Base-by-base conservation (phyloP, 64 coral and sea anemone species). In the Stichodactyla mertensii region DNA sequence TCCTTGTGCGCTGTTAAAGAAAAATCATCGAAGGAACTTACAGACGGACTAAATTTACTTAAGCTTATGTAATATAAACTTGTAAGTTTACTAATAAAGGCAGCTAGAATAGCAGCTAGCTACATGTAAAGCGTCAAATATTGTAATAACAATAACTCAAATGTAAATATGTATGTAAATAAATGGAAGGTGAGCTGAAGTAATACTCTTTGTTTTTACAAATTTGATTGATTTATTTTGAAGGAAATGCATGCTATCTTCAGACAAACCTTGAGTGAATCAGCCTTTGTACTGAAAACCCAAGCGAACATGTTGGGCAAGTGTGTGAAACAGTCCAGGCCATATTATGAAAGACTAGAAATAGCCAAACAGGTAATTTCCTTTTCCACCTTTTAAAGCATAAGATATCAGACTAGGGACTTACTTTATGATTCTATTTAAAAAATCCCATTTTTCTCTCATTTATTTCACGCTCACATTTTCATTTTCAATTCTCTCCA, bases 181-280 rank as follows among this genome's bases (percentile, higher is more conserved):
- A 15, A 16, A 31, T 31, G 1, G 1, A 31, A 82, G 80, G 10
- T n/a, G 55, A 82, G 20, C 14, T 55, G 55, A 55, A 52, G 20
- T 54, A 3, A 82, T 57, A 19, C 5, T 56, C 52, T 54, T n/a
- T 5, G 51, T 82, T 11, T 54, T 54, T 51, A 82, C 9, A 45
- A 45, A 45, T 52, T 55, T 28, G 36, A 56, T 22, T 85, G 54
- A 55, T 89, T 53, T 54, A 27, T 87, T 57, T 79, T 89, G 18
- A 57, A 96, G 94, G 94, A 96, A 55, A 86, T 96, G 16, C 94
- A 92, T 18, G 88, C 94, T 54, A 52, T 84, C 51, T 90, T 90
- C 87, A 89, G 94, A 16, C 94, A 93, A 84, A 96, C 91, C 4
- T 67, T 96, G 53, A 96, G 91, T 51, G 94, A 96, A 55, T 96